Evolutionary conservation across 2,797 vertebrate species (phyloP), one percentile per base, ranked within the genome.

Genomic region (Phaenicophaeus curvirostris): DNA sequence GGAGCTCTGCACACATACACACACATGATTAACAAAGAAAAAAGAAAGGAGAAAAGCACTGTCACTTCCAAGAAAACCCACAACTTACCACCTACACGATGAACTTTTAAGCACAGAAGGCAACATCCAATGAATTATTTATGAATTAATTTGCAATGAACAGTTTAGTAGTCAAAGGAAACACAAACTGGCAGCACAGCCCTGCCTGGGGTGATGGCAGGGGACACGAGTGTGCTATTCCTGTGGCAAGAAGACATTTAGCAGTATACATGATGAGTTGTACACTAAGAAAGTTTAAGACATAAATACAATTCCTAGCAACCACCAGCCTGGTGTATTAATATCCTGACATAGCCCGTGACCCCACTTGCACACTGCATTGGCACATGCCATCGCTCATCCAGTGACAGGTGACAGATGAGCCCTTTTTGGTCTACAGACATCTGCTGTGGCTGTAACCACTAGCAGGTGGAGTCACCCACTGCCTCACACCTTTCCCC

Each of bases 81-180:
- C 90, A 92, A 74, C 84, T 77, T 42, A 57, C 92, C 90, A 85
- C 94, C 90, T 85, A 95, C 93, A 66, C n/a, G 0, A 44, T 90
- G 89, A 95, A 93, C 94, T 95, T 95, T 78, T 44, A 93, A 94
- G 95, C 87, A n/a, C 57, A 79, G 90, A 94, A 77, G 78, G 84
- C 89, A 95, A 12, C 65, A 61, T 4, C 19, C 88, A 8, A 90
- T 96, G 92, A 93, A 96, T 95, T 95, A 95, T 96, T 93, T 95
- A 95, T 94, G 82, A 91, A 59, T 93, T 95, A 84, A 95, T 96
- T 92, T 94, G 74, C 92, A 93, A 20, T 24, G 92, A 96, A 86
- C 75, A 54, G 73, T 87, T 95, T 95, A 93, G 85, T 75, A 95
- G 90, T 75, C 89, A 92, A 92, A 93, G 82, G 92, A 58, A 94